These are phyloP conservation scores for Tragelaphus buxtoni DNA, from an alignment of 2,113 vertebrate species.

Conservation along the genomic window DNA sequence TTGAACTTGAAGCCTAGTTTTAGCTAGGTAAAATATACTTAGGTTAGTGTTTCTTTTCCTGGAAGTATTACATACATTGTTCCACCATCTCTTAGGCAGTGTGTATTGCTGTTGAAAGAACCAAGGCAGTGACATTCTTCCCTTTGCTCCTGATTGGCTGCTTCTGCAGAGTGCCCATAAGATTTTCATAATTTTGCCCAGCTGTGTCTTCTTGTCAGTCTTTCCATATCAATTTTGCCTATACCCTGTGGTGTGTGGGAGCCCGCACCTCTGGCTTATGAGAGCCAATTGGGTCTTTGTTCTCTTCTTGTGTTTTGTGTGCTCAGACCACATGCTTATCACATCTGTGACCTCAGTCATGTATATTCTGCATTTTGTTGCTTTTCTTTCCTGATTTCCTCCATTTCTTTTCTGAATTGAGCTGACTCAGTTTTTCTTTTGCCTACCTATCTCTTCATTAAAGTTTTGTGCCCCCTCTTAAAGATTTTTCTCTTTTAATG, in stretches of 20 bases:
- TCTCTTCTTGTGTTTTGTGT: neutral
- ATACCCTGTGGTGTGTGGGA: fast-evolving
- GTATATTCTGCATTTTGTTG: neutral
- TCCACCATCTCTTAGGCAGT: neutral
- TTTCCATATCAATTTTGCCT: neutral
- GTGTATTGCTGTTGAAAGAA: neutral
- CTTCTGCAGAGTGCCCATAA: neutral
- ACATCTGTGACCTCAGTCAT: neutral
- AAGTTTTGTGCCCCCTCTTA: neutral
- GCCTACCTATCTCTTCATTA: neutral
- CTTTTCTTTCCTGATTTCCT: neutral
- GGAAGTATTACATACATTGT: neutral
- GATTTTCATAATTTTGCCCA: neutral
- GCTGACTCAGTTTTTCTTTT: neutral
- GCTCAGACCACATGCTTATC: no score
- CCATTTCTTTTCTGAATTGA: neutral
- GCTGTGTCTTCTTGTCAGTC: neutral
- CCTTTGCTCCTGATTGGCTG: neutral
- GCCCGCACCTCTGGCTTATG: neutral
- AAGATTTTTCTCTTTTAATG: neutral
- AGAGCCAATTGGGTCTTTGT: neutral
- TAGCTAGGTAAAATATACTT: neutral
- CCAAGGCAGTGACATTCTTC: neutral
- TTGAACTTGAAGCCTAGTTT: neutral
- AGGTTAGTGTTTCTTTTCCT: neutral